Base-by-base conservation (phyloP, 2,888 invertebrate species). In the Hyposoter didymator region DNA sequence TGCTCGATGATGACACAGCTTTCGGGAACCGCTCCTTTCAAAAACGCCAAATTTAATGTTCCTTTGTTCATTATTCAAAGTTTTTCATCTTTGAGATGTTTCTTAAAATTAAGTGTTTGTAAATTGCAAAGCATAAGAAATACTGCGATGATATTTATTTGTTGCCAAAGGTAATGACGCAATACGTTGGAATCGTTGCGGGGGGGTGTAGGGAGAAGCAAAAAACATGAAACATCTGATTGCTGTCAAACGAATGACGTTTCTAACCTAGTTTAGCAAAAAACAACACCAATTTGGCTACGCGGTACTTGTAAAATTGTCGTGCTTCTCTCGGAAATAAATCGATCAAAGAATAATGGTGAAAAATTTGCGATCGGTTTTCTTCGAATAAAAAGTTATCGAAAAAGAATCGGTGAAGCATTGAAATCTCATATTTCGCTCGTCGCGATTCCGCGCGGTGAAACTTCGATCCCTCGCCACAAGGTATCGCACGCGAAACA, bases 211-310 rank as follows among this genome's bases (percentile, higher is more conserved):
- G 55, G n/a, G 49, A 22, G 19, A 22, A 4, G 22, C 14, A 59
- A 59, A 59, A 59, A 28, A 59, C 59, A 59, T 3, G 12, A 28
- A 59, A 59, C 59, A 59, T 59, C 59, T 59, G 59, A 59, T 59
- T 28, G 28, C 59, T 59, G 59, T 59, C 59, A 59, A 59, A 39
- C 59, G 59, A 59, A 59, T 59, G 59, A 59, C 59, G 28, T 28
- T 28, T 14, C 59, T 59, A 59, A 59, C 28, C 59, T 28, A 2
- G 1, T 59, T 59, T 59, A 1, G 1, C 5, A 28, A 28, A 59
- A 59, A 66, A 66, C 28, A 59, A 28, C 14, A 28, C 22, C 14
- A 14, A 59, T 59, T 59, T 28, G 28, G 59, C 0, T 1, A 14
- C 14, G 14, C 14, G 28, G 3, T 10, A 59, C 28, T 59, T 28